Evolutionary conservation across 2,888 invertebrate genomes (phyloP), one percentile per base, ranked within the genome.

Genomic region (Corythucha ciliata): DNA sequence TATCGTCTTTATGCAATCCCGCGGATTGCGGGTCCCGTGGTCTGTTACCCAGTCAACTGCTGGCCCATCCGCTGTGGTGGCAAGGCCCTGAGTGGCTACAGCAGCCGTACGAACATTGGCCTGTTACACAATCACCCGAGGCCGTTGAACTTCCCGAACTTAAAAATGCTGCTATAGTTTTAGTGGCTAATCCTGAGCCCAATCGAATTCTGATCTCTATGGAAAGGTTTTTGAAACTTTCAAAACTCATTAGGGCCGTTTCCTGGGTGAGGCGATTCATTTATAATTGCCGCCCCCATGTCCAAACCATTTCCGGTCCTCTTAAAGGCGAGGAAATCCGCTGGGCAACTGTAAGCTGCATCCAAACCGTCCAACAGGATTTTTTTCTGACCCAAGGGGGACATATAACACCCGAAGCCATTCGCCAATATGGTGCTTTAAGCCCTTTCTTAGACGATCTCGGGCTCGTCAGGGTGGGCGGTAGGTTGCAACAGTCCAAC

Each of bases 11-110:
- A 1, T 42, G 55, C 4, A 66, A 66, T 50, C 63, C 65, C 1
- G 65, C 65, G 3, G 64, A 65, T 37, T 48, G 60, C 29, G 61
- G 61, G 1, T 61, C 64, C 3, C 29, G 51, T 8, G 56, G 56
- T 1, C 18, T 55, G 16, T 10, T 47, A 7, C 54, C 54, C 1
- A 36, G 29, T 6, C 27, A 53, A 21, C 34, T 52, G 10, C 22
- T 39, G 3, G 16, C 33, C 3, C 41, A 57, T 34, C 16, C 41
- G 2, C 14, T 51, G 1, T 59, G 53, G 51, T 58, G 55, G 58
- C 6, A 27, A 6, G 58, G 52, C 6, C 45, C 53, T 29, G 24
- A 10, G 36, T 32, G 48, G 48, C 10, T 48, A 3, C 6, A 2
- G 1, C 4, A 25, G 3, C 21, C 20, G 2, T 16, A 20, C 3